Evolutionary conservation across 2,888 invertebrate species (phyloP), one percentile per base, ranked within the genome.

Genomic region (Synergus gifuensis): DNA sequence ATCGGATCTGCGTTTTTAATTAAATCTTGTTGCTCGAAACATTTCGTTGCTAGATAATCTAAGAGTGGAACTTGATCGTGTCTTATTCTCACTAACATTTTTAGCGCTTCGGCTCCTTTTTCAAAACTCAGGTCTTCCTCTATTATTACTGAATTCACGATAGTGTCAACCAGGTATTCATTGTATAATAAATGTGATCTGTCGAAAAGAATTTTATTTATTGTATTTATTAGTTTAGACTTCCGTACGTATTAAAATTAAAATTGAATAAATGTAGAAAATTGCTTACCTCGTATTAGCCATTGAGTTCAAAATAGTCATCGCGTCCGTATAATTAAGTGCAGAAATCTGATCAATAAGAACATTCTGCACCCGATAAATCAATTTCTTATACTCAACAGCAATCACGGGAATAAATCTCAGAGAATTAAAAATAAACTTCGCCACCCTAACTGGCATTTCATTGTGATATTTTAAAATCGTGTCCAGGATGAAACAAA

Each of bases 31-130:
- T 94, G 87, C 8, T 93, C 87, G 0, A 92, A 90, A 0, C 94
- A 93, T 77, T 93, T 90, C 1, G 93, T 88, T 73, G 94, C 93
- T 2, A 95, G 88, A 86, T 95, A 94, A 82, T 95, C 94, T 28
- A 96, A 88, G 0, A 96, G 90, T 0, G 92, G 91, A 76, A 94
- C 92, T 86, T 94, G 93, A 42, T 69, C 67, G 36, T 79, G 66
- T 2, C 62, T 36, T 8, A 69, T 69, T n/a, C 3, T 28, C 12
- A 77, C 63, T 44, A 79, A 60, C 36, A 9, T 14, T 49, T 44
- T 40, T 4, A 79, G 22, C 4, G 60, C 22, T 9, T 67, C 36
- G 8, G 69, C 16, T 4, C 77, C 79, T 12, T 69, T 16, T 9
- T 77, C 16, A 16, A 79, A 63, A 14, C 77, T 77, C n/a, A 49